Evolutionary conservation across 2,797 vertebrate species (phyloP).

Genomic region (Podargus strigoides): DNA sequence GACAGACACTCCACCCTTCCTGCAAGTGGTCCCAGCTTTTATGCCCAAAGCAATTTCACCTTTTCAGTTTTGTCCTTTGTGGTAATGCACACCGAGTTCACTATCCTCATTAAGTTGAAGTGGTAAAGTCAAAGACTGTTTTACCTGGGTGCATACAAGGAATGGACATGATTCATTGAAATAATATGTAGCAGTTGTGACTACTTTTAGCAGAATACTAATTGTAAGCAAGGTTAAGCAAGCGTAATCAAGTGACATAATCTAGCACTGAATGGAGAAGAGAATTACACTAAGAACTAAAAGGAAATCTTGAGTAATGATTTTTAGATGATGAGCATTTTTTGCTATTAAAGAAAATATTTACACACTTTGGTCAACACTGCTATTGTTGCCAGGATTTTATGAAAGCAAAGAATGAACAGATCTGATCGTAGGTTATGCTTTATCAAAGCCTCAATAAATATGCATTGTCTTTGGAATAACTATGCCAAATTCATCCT

Average conservation of each 20-base stretch:
- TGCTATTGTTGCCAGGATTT: not conserved
- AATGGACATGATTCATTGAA: slow-evolving; percentile 30
- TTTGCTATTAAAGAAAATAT: not conserved
- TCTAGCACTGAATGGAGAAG: not conserved
- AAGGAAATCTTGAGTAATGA: not conserved
- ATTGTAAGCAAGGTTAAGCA: not conserved
- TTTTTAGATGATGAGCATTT: not conserved
- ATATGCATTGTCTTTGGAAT: not conserved
- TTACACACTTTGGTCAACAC: not conserved
- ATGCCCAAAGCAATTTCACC: too few relatives aligned
- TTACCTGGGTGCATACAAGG: not conserved
- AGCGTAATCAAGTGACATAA: not conserved
- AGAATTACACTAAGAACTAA: not conserved
- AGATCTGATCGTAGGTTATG: not conserved
- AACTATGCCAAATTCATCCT: not conserved
- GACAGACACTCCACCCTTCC: too few relatives aligned
- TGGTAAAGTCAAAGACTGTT: slow-evolving; percentile 6
- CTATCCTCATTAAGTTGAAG: not conserved
- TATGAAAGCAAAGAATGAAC: not conserved
- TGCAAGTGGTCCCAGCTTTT: too few relatives aligned
- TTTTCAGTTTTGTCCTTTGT: not conserved
- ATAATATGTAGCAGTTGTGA: slow-evolving; percentile 29
- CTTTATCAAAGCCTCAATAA: not conserved
- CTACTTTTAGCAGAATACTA: slow-evolving; percentile 45
- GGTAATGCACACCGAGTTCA: not conserved